Evolutionary conservation across 2,797 vertebrate species (phyloP), one percentile per base, ranked within the genome.

Genomic region (Diplodus sargus): DNA sequence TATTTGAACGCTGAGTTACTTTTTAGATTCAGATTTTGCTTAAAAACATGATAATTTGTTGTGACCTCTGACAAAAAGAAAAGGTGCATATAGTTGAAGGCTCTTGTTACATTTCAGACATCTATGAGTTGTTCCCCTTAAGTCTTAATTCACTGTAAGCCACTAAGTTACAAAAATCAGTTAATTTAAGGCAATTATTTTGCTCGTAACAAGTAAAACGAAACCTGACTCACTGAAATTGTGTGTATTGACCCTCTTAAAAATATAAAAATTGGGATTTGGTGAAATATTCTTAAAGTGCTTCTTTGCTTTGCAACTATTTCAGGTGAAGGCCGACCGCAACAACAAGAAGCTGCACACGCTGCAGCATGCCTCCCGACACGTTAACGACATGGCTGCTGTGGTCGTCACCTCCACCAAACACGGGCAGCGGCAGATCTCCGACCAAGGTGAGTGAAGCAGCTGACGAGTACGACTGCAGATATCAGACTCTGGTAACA

Each of bases 241-340:
- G 17, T 20, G 48, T n/a, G 49, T 3, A n/a, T 20, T n/a, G 11
- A n/a, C 9, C 49, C 49, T n/a, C 4, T n/a, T 51, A 11, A n/a
- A 15, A 47, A 12, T 51, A 11, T 4, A 34, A 34, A 34, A 34
- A 34, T 4, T 30, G 30, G 30, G 30, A 30, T 30, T 30, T 5
- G 30, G 30, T 6, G 4, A 30, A 4, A 30, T 30, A 34, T 34
- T 30, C 28, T 30, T 30, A 30, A 30, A 57, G 18, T 42, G 10
- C 22, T 64, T 39, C 18, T 61, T 20, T 42, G 20, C 3, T 63
- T 34, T 2, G 0, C 39, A 3, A 14, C 80, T 3, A 2, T 75
- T 84, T 59, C 93, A 99, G 98, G 98, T 99, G 70, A 99, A 99
- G 89, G 96, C 98, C 0, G 97, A 98, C 69, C 97, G 97, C 78